Conservation (phyloP, 2,113 vertebrate species). For the Corythornis madagascariensis region DNA sequence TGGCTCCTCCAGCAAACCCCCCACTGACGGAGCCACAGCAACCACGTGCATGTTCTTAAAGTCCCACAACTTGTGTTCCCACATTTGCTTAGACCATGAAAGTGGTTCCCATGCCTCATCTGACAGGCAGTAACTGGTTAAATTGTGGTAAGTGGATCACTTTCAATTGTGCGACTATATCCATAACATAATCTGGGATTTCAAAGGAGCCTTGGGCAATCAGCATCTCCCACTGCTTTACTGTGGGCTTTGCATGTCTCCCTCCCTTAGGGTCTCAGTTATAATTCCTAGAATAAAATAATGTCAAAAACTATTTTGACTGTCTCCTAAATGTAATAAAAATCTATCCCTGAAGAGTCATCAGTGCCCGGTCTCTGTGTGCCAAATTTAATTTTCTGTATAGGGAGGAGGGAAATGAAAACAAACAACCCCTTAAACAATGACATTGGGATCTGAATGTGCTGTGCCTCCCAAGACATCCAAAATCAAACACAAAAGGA, state of each 20-base stretch:
- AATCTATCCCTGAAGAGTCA: constrained; percentile 59
- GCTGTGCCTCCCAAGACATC: constrained; percentile 5
- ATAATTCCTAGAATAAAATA: constrained; percentile 64
- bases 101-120: background rate
- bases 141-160: constrained; percentile 44
- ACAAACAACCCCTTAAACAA: constrained; percentile 48
- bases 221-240: constrained; percentile 31
- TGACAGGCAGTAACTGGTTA: constrained; percentile 47
- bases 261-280: constrained; percentile 28
- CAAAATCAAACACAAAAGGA: constrained; percentile 28
- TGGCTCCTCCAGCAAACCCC: background rate
- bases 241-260: constrained; percentile 16
- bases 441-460: constrained; percentile 32
- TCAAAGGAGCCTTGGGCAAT: constrained; percentile 50
- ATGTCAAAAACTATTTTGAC: constrained; percentile 54
- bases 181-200: constrained; percentile 55
- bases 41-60: fast-evolving
- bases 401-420: constrained; percentile 36
- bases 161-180: constrained; percentile 54
- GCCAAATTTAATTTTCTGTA: constrained; percentile 33
- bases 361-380: constrained; percentile 10
- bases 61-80: background rate
- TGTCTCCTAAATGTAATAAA: constrained; percentile 56
- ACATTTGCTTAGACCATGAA: background rate
- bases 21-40: background rate